Conservation (phyloP, 2,797 vertebrate genomes). For the Lithobates pipiens region DNA sequence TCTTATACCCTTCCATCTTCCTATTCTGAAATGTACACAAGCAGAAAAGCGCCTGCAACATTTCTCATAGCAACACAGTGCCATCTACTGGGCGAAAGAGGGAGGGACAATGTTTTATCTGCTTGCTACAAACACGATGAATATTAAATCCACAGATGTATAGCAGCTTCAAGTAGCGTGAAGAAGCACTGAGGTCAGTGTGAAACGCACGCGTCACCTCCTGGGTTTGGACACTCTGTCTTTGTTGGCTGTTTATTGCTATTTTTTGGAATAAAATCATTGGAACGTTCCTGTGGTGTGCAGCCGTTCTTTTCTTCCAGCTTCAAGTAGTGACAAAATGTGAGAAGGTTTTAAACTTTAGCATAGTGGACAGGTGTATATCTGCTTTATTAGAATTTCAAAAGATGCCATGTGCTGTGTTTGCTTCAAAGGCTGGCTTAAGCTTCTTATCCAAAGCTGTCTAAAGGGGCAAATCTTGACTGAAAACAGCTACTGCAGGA, state of each 20-base stretch:
- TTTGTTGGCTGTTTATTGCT: too few species aligned
- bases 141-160: too few species aligned
- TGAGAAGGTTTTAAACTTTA: neutral
- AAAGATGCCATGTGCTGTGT: neutral
- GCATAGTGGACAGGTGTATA: neutral
- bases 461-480: neutral
- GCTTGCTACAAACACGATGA: neutral
- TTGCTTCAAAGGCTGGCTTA: too few species aligned
- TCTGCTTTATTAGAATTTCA: neutral
- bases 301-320: too few species aligned
- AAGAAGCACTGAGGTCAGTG: too few species aligned
- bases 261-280: too few species aligned
- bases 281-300: too few species aligned
- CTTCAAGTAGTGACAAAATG: neutral
- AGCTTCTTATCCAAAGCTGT: neutral
- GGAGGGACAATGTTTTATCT: neutral
- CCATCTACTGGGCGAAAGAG: conserved; percentile 41
- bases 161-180: too few species aligned
- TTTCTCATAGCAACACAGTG: conserved; percentile 43
- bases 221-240: too few species aligned
- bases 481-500: too few species aligned
- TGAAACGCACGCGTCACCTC: too few species aligned
- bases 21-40: conserved; percentile 25
- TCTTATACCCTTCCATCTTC: conserved; percentile 1
- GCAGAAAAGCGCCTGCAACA: neutral